Base-by-base conservation (phyloP, 2,888 invertebrate species). In the Synanthedon andrenaeformis region DNA sequence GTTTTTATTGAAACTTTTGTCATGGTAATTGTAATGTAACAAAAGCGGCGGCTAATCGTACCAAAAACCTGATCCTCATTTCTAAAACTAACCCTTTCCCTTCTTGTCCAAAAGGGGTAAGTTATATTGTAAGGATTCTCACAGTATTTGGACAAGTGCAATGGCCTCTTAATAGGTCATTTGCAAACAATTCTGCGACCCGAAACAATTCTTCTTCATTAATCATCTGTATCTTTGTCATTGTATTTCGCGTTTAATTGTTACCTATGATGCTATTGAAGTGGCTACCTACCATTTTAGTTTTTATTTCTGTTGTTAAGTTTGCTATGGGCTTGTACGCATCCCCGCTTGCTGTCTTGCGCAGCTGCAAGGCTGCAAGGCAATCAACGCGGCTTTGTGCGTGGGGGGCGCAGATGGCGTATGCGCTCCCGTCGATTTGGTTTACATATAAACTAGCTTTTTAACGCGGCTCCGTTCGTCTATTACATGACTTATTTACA, bases 361-460 rank as follows among this genome's bases (percentile, higher is more conserved):
- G 82, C 85, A 85, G 85, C 85, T 85, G 85, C 79, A 65, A 65
- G 66, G 85, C 85, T 85, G 85, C 79, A 65, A 65, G 66, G 66
- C 72, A 77, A 78, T 81, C 81, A 77, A 78, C 78, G 66, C 64
- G 64, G 72, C 70, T 64, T 74, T 72, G 73, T 82, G 82, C 78
- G 82, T 79, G 85, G 83, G 84, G 82, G 81, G 75, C 74, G 85
- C 86, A 85, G 83, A 85, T 85, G 85, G 76, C 74, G 67, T 58
- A 69, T 74, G 67, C 76, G 76, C 71, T 67, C 72, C 66, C 61
- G 62, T 61, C 57, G 57, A 63, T 63, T 62, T 61, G 52, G 54
- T 59, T 59, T 56, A 58, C 45, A 45, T 14, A 45, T 35, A 10
- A 35, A 35, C 35, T 61, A 59, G 62, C 69, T 59, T 71, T 70